phyloP scores from a whole-genome alignment of 2,888 invertebrate genomes.

The Ormyrus labotus region DNA sequence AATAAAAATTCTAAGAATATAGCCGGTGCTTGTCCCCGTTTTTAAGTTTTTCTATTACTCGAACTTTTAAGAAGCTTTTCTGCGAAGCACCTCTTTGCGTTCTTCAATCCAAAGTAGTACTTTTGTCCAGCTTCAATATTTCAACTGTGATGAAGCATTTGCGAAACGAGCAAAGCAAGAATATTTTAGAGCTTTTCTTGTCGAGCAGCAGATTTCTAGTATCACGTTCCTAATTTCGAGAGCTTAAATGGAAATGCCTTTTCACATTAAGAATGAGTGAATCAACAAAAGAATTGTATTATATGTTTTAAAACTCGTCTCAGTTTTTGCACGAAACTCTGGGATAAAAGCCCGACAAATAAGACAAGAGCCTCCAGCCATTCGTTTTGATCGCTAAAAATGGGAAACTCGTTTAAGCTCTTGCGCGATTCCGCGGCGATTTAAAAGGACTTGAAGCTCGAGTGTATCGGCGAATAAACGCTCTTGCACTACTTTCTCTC shows the following conservation, averaged over 20 bases:
- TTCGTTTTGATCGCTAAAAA: neutral
- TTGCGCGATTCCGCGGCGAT: slow-evolving; percentile 9
- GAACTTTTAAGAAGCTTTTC: slow-evolving; percentile 23
- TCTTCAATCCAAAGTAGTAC: neutral
- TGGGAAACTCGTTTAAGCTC: slow-evolving; percentile 9
- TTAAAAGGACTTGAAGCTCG: slow-evolving; percentile 12
- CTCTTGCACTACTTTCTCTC: neutral
- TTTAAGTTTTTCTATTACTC: slow-evolving; percentile 43
- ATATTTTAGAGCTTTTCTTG: too few species aligned
- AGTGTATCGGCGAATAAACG: slow-evolving; percentile 18
- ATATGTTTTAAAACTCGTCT: too few species aligned
- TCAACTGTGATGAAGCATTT: too few species aligned
- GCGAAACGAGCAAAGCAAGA: too few species aligned
- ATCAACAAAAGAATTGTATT: too few species aligned
- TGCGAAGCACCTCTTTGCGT: neutral
- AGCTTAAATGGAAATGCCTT: too few species aligned
- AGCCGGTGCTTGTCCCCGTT: slow-evolving; percentile 6
- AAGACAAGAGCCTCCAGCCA: neutral
- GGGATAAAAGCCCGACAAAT: neutral
- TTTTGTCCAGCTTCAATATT: neutral
- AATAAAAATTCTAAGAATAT: slow-evolving; percentile 33
- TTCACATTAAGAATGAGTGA: too few species aligned
- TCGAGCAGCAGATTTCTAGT: too few species aligned
- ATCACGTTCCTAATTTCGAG: too few species aligned
- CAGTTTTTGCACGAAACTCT: neutral